Base-by-base conservation (phyloP, 2,888 invertebrate species). In the Baccha elongata region DNA sequence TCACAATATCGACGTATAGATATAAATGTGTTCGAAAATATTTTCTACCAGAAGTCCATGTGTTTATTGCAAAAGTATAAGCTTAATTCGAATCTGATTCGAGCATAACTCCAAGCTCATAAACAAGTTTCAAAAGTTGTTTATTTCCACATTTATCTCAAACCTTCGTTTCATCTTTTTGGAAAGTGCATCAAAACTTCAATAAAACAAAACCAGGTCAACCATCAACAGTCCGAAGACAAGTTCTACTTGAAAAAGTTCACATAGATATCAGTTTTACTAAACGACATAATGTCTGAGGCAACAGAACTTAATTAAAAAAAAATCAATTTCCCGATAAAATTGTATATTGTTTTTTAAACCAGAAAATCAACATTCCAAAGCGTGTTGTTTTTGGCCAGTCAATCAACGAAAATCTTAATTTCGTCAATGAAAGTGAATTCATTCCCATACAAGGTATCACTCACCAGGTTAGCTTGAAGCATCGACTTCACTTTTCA, bases 341-440 rank as follows among this genome's bases (percentile, higher is more conserved):
- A 8, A 19, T 1, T 19, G n/a, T n/a, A n/a, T n/a, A n/a, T 52
- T 8, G 8, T 48, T 53, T 46, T 21, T 35, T 7, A 32, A 71
- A 42, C 42, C 15, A 62, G 29, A 62, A 37, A 44, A 17, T 48
- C 65, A 19, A 72, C 81, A 81, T 81, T 75, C 81, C 81, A 35
- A 72, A 29, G 60, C 7, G 75, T 67, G 69, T 75, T 67, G 69
- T 75, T 52, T 50, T 67, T 42, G 32, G 37, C 44, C 53, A 42
- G 65, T 65, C 65, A 60, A 75, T 71, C 69, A 71, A 40, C 71
- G 52, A 75, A 75, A 74, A 81, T 71, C 75, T n/a, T 71, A 76
- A 72, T 72, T 81, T 81, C 65, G 75, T 81, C 81, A 75, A 81
- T 72, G 75, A 81, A 81, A 81, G 81, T 53, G 60, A 81, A 72